These are phyloP conservation scores for Podotricha telesiphe DNA, from an alignment of 2,888 invertebrate genomes.

Conservation along the genomic window DNA sequence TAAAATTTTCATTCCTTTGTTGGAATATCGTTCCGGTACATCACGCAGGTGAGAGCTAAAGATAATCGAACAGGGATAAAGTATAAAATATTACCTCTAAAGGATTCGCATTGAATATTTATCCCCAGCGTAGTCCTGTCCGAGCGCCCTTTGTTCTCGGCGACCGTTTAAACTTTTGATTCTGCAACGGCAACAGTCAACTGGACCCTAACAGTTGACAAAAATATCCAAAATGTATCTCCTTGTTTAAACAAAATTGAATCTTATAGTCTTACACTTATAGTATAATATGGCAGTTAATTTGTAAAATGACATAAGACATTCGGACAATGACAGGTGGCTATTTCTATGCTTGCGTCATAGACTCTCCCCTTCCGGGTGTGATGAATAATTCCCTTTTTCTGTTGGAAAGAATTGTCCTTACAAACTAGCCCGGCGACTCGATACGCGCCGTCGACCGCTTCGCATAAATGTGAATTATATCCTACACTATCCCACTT, in stretches of 20 bases:
- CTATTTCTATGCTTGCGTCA: slow-evolving; percentile 82
- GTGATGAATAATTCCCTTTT: slow-evolving; percentile 84
- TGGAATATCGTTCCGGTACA: slow-evolving; percentile 58
- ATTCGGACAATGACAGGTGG: slow-evolving; percentile 62
- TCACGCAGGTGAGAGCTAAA: slow-evolving; percentile 74
- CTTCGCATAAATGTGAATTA: slow-evolving; percentile 81
- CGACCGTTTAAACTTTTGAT: slow-evolving; percentile 84
- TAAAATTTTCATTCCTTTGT: slow-evolving; percentile 42
- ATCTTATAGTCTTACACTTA: slow-evolving; percentile 47
- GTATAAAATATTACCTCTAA: slow-evolving; percentile 81
- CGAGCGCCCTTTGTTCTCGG: slow-evolving; percentile 79
- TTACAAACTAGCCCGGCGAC: slow-evolving; percentile 78
- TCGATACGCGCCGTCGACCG: slow-evolving; percentile 79
- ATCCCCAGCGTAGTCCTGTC: slow-evolving; percentile 75
- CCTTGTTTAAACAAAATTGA: slow-evolving; percentile 41
- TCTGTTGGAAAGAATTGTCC: slow-evolving; percentile 80
- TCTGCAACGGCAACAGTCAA: slow-evolving; percentile 82
- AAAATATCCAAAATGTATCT: slow-evolving; percentile 54
- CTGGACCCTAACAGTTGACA: slow-evolving; percentile 76
- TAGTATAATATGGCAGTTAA: slow-evolving; percentile 42
- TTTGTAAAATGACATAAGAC: slow-evolving; percentile 52
- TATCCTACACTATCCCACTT: slow-evolving; percentile 78
- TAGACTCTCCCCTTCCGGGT: slow-evolving; percentile 83
- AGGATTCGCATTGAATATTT: slow-evolving; percentile 84
- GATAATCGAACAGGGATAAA: slow-evolving; percentile 72